Evolutionary conservation across 2,888 invertebrate genomes (phyloP).

Genomic region (Iselma pallidipennis): DNA sequence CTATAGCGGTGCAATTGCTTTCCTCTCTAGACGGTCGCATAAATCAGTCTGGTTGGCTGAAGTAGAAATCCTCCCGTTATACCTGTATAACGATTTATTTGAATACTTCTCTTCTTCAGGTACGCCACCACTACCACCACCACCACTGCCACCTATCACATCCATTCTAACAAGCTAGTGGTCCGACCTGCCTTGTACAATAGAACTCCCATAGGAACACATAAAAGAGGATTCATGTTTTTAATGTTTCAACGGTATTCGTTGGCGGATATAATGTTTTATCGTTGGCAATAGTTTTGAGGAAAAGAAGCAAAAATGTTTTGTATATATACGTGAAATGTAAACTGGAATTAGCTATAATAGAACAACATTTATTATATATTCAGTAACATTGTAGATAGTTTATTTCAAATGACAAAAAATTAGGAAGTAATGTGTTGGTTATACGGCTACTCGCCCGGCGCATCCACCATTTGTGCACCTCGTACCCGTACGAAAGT

Average conservation of each 20-base stretch:
- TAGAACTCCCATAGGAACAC: neutral
- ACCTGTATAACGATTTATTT: slow-evolving; percentile 43
- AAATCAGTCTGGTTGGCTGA: slow-evolving; percentile 38
- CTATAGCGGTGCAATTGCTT: slow-evolving; percentile 41
- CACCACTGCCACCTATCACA: neutral
- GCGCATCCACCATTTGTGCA: slow-evolving; percentile 2
- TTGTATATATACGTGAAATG: too few relatives aligned
- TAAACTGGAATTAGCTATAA: too few relatives aligned
- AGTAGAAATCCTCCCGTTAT: slow-evolving; percentile 41
- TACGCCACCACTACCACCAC: neutral
- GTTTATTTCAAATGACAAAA: too few relatives aligned
- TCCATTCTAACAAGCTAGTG: neutral
- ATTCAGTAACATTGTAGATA: too few relatives aligned
- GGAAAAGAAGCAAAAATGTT: too few relatives aligned
- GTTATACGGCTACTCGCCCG: neutral
- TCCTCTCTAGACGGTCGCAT: slow-evolving; percentile 37
- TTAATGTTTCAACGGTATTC: slow-evolving; percentile 1
- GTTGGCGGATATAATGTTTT: slow-evolving; percentile 1
- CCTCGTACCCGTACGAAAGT: neutral
- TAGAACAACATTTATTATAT: too few relatives aligned
- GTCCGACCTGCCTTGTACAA: neutral
- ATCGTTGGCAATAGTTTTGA: too few relatives aligned
- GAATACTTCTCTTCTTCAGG: slow-evolving; percentile 30
- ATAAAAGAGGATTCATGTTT: slow-evolving; percentile 4
- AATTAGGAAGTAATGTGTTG: too few relatives aligned